A percentile compares a stretch with the other conserved stretches of the same genome.
phyloP scores from a whole-genome alignment of 2,888 invertebrate species.

The Drosophila quasianomalipes region DNA sequence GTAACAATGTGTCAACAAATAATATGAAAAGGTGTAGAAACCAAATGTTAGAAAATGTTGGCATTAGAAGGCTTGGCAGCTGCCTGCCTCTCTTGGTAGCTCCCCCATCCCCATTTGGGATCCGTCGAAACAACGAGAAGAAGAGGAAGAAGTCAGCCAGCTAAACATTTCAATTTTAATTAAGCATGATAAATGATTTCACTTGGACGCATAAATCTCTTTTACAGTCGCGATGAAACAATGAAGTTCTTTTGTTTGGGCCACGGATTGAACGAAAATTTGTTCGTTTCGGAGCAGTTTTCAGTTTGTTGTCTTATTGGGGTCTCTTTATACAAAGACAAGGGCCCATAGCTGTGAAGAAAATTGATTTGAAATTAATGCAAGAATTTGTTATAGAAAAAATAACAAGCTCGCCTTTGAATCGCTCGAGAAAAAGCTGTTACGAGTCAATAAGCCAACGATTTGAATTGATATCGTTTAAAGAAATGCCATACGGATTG shows the following conservation, averaged over 20 bases:
- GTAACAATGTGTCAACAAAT: conserved; percentile 81
- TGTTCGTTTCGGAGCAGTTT: conserved; percentile 58
- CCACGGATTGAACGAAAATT: conserved; percentile 54
- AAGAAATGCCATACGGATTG: conserved; percentile 44
- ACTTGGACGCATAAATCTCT: conserved; percentile 83
- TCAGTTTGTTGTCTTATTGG: conserved; percentile 33
- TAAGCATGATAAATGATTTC: conserved; percentile 85
- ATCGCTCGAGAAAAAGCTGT: conserved; percentile 75
- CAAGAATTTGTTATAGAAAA: conserved; percentile 84
- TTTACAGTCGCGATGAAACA: conserved; percentile 81
- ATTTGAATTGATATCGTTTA: conserved; percentile 80
- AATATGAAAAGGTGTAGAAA: conserved; percentile 58
- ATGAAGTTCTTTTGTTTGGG: conserved; percentile 77
- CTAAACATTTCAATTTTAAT: conserved; percentile 84
- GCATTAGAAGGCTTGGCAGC: conserved; percentile 37
- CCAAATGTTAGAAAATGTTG: conserved; percentile 48
- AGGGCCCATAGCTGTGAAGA: conserved; percentile 83
- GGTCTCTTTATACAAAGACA: conserved; percentile 41
- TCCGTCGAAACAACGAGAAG: conserved; percentile 14
- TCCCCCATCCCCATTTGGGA: conserved; percentile 26
- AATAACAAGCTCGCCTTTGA: conserved; percentile 79
- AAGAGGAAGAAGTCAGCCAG: conserved; percentile 45
- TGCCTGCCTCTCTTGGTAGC: conserved; percentile 8
- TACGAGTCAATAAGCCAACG: conserved; percentile 69
- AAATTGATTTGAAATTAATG: conserved; percentile 85